Percentiles rank a stretch among this genome's conserved stretches.
Conservation (phyloP, 2,888 invertebrate genomes). For the Alentia gelatinosa region DNA sequence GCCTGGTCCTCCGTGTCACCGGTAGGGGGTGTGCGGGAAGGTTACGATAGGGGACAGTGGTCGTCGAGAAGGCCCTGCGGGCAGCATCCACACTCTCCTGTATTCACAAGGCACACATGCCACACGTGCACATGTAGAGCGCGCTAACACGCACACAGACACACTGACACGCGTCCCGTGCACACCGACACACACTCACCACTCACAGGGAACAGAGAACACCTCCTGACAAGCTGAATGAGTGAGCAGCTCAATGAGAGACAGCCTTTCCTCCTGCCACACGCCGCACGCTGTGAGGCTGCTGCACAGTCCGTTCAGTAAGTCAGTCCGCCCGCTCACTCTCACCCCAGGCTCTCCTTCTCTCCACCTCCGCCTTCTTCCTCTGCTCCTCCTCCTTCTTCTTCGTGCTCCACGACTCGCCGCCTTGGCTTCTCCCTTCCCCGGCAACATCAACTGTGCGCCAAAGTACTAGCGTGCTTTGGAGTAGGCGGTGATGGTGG, state of each 20-base stretch:
- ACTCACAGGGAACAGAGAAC: neutral
- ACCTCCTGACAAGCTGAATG: neutral
- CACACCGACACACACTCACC: neutral
- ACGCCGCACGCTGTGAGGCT: neutral
- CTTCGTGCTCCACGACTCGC: neutral
- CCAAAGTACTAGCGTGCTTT: neutral
- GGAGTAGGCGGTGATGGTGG: neutral
- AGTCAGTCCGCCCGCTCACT: neutral
- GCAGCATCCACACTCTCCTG: neutral
- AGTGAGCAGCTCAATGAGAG: too few relatives aligned
- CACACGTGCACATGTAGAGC: too few relatives aligned
- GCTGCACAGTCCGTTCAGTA: neutral
- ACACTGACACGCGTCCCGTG: neutral
- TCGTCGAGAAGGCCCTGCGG: neutral
- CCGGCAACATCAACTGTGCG: neutral
- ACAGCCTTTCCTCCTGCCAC: too few relatives aligned
- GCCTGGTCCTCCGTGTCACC: too few relatives aligned
- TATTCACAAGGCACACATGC: too few relatives aligned
- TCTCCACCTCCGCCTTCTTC: neutral
- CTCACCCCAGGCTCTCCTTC: neutral
- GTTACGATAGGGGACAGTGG: neutral
- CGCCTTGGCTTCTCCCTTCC: neutral
- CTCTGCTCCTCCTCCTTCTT: neutral
- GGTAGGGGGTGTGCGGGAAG: too few relatives aligned
- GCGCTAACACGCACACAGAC: too few relatives aligned